These are phyloP conservation scores for Cydia strobilella DNA, from an alignment of 1,140 invertebrate species.

Conservation along the genomic window DNA sequence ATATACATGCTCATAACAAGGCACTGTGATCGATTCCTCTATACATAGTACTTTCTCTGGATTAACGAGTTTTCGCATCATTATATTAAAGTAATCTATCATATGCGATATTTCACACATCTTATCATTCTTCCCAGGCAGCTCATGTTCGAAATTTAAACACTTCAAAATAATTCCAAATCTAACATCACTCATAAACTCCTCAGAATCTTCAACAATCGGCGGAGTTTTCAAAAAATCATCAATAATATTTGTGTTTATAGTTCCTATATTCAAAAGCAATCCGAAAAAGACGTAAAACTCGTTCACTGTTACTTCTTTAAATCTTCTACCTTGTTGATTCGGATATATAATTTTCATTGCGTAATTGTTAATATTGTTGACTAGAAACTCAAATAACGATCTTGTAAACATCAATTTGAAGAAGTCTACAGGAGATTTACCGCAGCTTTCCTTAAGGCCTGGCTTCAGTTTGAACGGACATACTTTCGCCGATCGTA, in stretches of 20 bases:
- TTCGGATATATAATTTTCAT: background rate
- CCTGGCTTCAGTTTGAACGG: background rate
- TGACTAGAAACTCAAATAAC: background rate
- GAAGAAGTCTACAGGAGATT: background rate
- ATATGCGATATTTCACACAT: background rate
- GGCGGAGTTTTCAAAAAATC: background rate
- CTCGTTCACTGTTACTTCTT: background rate
- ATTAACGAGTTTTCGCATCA: background rate
- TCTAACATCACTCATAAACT: background rate
- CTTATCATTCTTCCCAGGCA: background rate
- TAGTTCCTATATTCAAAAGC: background rate
- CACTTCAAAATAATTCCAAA: background rate
- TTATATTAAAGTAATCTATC: background rate
- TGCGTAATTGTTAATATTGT: conserved; percentile 6
- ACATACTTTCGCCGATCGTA: background rate
- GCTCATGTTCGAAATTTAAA: background rate
- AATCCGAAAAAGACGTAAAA: background rate
- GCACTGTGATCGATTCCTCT: background rate
- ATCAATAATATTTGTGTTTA: background rate
- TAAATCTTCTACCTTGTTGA: background rate
- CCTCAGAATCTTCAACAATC: background rate
- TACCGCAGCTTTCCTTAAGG: background rate
- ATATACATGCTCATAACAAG: background rate
- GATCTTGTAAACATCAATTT: background rate
- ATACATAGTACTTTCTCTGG: background rate